phyloP scores from a whole-genome alignment of 2,797 vertebrate genomes.

The Glyptemys insculpta region DNA sequence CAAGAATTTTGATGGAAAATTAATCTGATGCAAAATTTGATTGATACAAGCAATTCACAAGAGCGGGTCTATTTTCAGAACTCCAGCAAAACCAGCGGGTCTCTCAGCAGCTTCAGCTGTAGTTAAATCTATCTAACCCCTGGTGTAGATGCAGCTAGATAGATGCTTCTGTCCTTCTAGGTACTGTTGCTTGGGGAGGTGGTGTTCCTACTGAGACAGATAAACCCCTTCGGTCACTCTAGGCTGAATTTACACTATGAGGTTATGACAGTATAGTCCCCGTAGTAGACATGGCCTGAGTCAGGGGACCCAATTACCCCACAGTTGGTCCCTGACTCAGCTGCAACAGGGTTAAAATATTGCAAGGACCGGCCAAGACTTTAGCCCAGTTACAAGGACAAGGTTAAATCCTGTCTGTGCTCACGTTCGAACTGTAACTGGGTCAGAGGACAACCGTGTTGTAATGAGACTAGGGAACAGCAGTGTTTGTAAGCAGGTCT shows the following conservation, averaged over 20 bases:
- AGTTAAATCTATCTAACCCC: neutral
- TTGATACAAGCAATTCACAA: neutral
- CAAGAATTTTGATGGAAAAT: neutral
- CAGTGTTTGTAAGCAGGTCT: accelerated
- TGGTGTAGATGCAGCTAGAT: neutral
- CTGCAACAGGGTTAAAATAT: neutral
- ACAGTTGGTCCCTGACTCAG: neutral
- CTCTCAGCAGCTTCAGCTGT: neutral
- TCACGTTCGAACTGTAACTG: accelerated
- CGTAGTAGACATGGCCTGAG: neutral
- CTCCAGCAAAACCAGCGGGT: neutral
- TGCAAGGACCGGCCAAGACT: neutral
- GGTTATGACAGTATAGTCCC: neutral
- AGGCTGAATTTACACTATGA: neutral
- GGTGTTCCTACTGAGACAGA: neutral
- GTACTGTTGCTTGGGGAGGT: neutral
- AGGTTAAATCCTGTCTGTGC: neutral
- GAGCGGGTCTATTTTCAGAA: accelerated
- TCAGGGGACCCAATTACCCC: neutral
- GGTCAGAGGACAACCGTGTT: neutral
- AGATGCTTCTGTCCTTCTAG: neutral
- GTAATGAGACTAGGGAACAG: neutral
- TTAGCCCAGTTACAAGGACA: neutral
- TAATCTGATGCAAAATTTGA: neutral
- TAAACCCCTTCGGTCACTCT: neutral